Percentiles rank a stretch among this genome's conserved stretches.
Evolutionary conservation across 2,113 vertebrate species (phyloP).

Genomic region (Malurus alboscapulatus): DNA sequence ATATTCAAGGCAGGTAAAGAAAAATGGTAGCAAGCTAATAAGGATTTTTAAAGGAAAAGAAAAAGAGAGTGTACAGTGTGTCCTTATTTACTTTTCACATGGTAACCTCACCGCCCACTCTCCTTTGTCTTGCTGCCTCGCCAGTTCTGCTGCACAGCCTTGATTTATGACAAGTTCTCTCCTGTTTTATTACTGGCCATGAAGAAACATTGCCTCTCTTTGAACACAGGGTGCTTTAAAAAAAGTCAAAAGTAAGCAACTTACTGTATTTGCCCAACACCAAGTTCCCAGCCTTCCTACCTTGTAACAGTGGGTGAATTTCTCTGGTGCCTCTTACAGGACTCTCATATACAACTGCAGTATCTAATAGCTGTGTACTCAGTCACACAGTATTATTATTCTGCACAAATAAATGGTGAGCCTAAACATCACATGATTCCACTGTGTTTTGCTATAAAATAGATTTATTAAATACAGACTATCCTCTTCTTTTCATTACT

Average conservation of each 20-base stretch:
- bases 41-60: not conserved
- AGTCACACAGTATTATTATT: constrained; percentile 26
- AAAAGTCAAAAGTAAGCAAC: not conserved
- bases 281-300: not conserved
- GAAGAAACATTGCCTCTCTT: not conserved
- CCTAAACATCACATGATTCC: constrained; percentile 23
- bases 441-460: constrained; percentile 47
- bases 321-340: not conserved
- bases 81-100: constrained; percentile 42
- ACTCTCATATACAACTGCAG: not conserved
- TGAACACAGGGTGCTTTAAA: not conserved
- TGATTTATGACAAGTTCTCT: constrained; percentile 45
- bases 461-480: constrained; percentile 68
- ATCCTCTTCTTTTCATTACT: constrained; percentile 62
- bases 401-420: not conserved
- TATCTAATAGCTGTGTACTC: not conserved
- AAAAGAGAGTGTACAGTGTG: not conserved
- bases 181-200: not conserved
- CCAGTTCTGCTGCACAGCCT: not conserved
- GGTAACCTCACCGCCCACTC: not conserved
- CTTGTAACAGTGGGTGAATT: not conserved
- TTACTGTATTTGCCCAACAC: not conserved
- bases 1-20: not conserved
- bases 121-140: constrained; percentile 17
- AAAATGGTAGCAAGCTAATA: not conserved